A percentile compares a stretch with the other conserved stretches of the same genome.
Evolutionary conservation across 2,113 vertebrate genomes (phyloP).

Genomic region (Nothoprocta pentlandii): DNA sequence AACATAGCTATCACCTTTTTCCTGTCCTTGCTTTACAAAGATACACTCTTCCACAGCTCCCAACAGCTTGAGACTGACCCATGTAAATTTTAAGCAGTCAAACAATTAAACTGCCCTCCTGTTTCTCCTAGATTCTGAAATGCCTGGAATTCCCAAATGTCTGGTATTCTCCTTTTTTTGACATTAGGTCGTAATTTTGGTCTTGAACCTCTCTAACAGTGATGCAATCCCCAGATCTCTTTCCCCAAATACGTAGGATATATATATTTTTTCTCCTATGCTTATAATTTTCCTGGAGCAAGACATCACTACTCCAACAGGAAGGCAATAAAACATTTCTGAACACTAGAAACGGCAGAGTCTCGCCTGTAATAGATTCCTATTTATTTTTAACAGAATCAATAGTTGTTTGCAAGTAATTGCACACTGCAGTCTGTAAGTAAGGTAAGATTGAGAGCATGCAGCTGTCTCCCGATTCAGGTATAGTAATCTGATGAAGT

Average conservation of each 20-base stretch:
- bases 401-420: conserved; percentile 80
- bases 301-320: conserved; percentile 70
- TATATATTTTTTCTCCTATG: neutral
- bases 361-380: conserved; percentile 69
- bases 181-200: neutral
- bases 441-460: conserved; percentile 66
- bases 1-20: neutral
- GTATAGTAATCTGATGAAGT: conserved; percentile 55
- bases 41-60: neutral
- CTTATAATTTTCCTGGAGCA: conserved; percentile 62
- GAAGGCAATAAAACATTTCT: conserved; percentile 71
- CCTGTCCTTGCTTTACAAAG: neutral
- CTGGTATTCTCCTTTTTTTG: neutral
- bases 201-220: neutral
- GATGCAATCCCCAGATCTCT: neutral
- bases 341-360: conserved; percentile 59
- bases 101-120: neutral
- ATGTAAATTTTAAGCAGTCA: neutral
- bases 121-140: neutral
- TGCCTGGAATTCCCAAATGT: neutral
- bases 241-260: neutral
- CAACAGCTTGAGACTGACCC: conserved; percentile 1
- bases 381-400: conserved; percentile 84
- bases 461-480: conserved; percentile 32
- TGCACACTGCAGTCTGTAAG: conserved; percentile 70